A percentile compares a stretch with the other conserved stretches of the same genome.
Evolutionary conservation across 2,113 vertebrate genomes (phyloP).

Genomic region (Ctenomys sociabilis): DNA sequence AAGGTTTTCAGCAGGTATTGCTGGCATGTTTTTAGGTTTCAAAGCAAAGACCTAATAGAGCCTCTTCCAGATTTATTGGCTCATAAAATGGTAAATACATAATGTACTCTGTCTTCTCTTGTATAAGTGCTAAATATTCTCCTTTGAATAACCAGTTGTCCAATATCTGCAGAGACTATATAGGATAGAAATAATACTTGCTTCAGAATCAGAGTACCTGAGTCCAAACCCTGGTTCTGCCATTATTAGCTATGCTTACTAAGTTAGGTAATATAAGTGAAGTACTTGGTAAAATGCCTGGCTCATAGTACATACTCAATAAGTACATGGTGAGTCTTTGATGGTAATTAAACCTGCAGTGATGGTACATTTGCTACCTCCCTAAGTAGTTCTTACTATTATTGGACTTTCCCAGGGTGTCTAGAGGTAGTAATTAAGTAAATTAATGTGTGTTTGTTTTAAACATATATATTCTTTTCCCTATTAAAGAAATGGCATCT

Average conservation of each 20-base stretch:
- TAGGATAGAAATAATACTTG: constrained; percentile 5
- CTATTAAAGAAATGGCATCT: background rate
- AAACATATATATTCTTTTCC: constrained; percentile 36
- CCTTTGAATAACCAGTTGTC: constrained; percentile 33
- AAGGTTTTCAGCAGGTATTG: constrained; percentile 6
- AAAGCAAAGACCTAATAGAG: constrained; percentile 41
- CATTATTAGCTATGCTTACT: background rate
- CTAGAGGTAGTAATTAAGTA: constrained; percentile 39
- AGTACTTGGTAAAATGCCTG: background rate
- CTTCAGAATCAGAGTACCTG: constrained; percentile 9
- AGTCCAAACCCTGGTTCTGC: background rate
- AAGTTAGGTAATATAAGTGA: constrained; percentile 6
- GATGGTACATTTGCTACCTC: background rate
- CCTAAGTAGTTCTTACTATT: background rate
- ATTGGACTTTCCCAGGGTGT: background rate
- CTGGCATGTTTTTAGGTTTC: constrained; percentile 31
- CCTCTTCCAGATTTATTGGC: constrained; percentile 49
- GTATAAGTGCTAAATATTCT: background rate
- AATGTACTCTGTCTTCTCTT: background rate
- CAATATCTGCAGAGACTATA: background rate
- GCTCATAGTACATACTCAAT: background rate
- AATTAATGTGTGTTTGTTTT: constrained; percentile 12
- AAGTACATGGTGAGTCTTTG: background rate
- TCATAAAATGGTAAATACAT: background rate
- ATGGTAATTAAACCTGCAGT: background rate